phyloP scores from a whole-genome alignment of 1,140 invertebrate species.

The Heliconius hewitsoni region DNA sequence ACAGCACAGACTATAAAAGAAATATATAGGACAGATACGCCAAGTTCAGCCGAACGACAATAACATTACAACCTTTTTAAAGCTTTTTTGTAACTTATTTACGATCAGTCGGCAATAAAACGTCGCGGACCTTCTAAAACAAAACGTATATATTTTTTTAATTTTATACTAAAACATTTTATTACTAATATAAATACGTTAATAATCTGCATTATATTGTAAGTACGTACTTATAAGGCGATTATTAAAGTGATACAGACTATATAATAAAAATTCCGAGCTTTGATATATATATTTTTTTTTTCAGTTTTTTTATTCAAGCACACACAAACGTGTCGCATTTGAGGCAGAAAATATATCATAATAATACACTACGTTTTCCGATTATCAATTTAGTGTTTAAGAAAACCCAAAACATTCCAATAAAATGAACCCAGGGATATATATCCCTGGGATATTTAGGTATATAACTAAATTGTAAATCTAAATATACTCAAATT shows the following conservation, averaged over 20 bases:
- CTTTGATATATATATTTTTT: background rate
- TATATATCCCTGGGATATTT: no score
- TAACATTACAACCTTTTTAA: constrained; percentile 33
- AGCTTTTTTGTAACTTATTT: constrained; percentile 36
- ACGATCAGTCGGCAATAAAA: constrained; percentile 29
- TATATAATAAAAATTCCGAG: background rate
- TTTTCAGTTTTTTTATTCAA: background rate
- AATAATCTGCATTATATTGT: background rate
- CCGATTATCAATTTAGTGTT: background rate
- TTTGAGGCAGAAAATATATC: no score
- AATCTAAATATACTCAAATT: background rate
- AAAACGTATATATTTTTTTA: constrained; percentile 21
- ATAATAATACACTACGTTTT: no score
- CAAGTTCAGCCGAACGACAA: constrained; percentile 29
- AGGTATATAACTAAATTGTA: no score
- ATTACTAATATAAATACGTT: constrained; percentile 10
- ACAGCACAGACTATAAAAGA: constrained; percentile 32
- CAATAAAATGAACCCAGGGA: no score
- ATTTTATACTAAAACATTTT: constrained; percentile 20
- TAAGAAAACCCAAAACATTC: no score
- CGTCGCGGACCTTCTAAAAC: constrained; percentile 19
- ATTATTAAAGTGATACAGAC: background rate
- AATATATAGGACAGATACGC: constrained; percentile 28
- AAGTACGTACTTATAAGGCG: background rate
- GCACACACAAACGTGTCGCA: no score